A percentile compares a stretch with the other conserved stretches of the same genome.
These are phyloP conservation scores for Pristionchus fissidentatus DNA, from an alignment of 2,888 invertebrate species.

Conservation along the genomic window DNA sequence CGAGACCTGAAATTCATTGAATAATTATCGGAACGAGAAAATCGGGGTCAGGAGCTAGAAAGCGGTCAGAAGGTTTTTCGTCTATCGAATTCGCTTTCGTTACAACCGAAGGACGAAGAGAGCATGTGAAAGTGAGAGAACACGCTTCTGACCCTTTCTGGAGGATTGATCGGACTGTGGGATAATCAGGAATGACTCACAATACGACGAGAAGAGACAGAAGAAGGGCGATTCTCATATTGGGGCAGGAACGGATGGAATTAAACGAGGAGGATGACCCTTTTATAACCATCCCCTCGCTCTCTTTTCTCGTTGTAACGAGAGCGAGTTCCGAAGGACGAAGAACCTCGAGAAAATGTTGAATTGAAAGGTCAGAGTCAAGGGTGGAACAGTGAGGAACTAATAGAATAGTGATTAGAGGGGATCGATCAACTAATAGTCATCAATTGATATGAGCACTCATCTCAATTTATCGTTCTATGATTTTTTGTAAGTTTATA, in stretches of 20 bases:
- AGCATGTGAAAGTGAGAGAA: no score
- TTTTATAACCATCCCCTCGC: not conserved
- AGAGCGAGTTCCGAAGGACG: constrained; percentile 22
- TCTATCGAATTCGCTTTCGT: no score
- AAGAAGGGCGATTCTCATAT: constrained; percentile 3
- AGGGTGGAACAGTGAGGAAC: constrained; percentile 34
- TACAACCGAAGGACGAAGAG: no score
- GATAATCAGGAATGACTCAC: not conserved
- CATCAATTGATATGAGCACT: not conserved
- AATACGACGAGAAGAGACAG: constrained; percentile 12
- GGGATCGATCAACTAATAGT: not conserved
- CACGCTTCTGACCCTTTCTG: no score
- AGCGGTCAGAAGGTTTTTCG: no score
- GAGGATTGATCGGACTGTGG: no score
- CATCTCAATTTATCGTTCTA: no score
- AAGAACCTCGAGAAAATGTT: constrained; percentile 27
- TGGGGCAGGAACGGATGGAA: constrained; percentile 6
- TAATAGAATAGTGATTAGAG: no score
- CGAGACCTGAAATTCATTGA: constrained; percentile 11
- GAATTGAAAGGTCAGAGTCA: constrained; percentile 12
- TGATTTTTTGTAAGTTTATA: no score
- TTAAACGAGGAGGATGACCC: not conserved
- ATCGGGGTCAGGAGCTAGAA: not conserved
- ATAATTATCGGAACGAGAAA: not conserved
- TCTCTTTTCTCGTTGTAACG: constrained; percentile 5